A percentile compares a stretch with the other conserved stretches of the same genome.
These are phyloP conservation scores for Agapostemon virescens DNA, from an alignment of 2,888 invertebrate species.

Conservation along the genomic window DNA sequence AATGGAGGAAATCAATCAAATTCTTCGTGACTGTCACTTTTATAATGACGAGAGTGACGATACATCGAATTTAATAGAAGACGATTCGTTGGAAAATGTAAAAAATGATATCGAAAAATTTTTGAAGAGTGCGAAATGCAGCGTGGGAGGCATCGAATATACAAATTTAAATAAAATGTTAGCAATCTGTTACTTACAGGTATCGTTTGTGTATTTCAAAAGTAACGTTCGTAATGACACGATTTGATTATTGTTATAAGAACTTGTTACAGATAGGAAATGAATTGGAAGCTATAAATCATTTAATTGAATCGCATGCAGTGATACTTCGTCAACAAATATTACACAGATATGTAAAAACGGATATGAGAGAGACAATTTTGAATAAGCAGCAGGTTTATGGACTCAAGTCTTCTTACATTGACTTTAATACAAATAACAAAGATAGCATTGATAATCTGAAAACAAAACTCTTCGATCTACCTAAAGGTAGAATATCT, in stretches of 20 bases:
- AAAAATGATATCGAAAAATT: conserved; percentile 50
- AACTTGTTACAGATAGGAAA: conserved; percentile 52
- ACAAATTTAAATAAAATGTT: conserved; percentile 70
- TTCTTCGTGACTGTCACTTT: conserved; percentile 35
- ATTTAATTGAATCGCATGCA: conserved; percentile 76
- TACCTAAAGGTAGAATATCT: conserved; percentile 72
- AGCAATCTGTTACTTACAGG: conserved; percentile 69
- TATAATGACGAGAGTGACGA: conserved; percentile 4
- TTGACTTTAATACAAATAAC: conserved; percentile 61
- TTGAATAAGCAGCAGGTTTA: conserved; percentile 49
- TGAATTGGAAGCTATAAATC: conserved; percentile 71
- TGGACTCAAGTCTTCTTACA: conserved; percentile 68
- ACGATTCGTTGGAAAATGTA: conserved; percentile 43
- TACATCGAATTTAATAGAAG: neutral
- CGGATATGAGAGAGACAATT: conserved; percentile 62
- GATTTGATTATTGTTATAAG: neutral
- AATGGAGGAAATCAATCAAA: conserved; percentile 49
- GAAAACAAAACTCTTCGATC: conserved; percentile 65
- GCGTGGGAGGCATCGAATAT: conserved; percentile 68
- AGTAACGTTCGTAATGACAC: neutral
- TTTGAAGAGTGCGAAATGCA: conserved; percentile 39
- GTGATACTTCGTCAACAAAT: conserved; percentile 74
- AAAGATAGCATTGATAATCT: conserved; percentile 58
- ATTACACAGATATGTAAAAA: conserved; percentile 72
- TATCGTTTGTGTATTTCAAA: conserved; percentile 33